Base-by-base conservation (phyloP, 2,113 vertebrate genomes). In the Glaucomys volans region DNA sequence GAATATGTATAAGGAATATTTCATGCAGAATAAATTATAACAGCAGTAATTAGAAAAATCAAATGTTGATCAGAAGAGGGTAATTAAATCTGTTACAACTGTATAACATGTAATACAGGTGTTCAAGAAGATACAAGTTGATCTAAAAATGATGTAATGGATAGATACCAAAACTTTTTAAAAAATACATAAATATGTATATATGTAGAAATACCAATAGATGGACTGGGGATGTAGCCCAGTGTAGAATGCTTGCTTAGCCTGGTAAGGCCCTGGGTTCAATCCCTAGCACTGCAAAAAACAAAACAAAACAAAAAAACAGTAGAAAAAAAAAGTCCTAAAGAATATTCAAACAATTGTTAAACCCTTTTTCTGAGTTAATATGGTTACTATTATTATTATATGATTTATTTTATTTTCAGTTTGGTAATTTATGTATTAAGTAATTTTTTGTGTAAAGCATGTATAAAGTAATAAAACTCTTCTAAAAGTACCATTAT, bases 21-120 rank as follows among this genome's bases (percentile, higher is more conserved):
- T 91, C n/a, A 75, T 89, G 18, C 20, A 81, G n/a, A 94, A 50
- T 74, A 87, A 84, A 37, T 94, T 67, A 44, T 71, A 72, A 71
- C 1, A 77, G 17, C 4, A 95, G 62, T 62, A 86, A 82, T 42
- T 82, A 26, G 44, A 47, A 90, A 81, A 59, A 24, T 0, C 67
- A 86, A 93, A 92, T 57, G 10, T 40, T 95, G 24, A 69, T 37
- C 13, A 89, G 44, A 66, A 96, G 9, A 13, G 1, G 62, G 16
- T 13, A 0, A 24, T 64, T 24, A 44, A 72, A 74, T 67, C 0
- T 87, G 35, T 67, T 79, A 67, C 3, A 83, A 75, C 13, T 80
- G 22, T 50, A 64, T n/a, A 83, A 67, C 13, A 96, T 28, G 72
- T 35, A 85, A 67, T 13, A 90, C 8, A 90, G 40, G n/a, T 26